These are phyloP conservation scores for Chrysochloris asiatica DNA, from an alignment of 2,113 vertebrate species.

Conservation along the genomic window DNA sequence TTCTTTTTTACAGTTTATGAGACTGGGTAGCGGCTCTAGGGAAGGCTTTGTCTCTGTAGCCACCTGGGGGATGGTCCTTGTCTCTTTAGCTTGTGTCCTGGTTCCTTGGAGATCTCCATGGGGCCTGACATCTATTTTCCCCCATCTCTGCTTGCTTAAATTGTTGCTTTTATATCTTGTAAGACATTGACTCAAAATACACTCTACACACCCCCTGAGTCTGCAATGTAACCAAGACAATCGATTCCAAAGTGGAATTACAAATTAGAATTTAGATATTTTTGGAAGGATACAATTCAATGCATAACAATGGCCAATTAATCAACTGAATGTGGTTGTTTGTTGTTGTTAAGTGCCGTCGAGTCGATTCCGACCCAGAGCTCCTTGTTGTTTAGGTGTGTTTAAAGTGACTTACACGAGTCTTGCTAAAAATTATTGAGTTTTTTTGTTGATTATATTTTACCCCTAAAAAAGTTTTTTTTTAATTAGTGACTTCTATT, in stretches of 20 bases:
- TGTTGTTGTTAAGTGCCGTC: too few relatives aligned
- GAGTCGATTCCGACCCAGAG: too few relatives aligned
- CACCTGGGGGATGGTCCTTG: background rate
- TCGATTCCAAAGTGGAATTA: too few relatives aligned
- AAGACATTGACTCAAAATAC: background rate
- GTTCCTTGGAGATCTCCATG: too few relatives aligned
- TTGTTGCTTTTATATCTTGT: background rate
- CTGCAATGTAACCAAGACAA: background rate
- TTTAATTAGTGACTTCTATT: too few relatives aligned
- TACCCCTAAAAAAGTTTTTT: too few relatives aligned
- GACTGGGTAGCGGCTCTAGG: background rate
- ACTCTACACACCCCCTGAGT: background rate
- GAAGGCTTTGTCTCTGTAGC: background rate
- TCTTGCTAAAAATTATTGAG: background rate
- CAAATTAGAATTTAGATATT: background rate
- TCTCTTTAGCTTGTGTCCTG: background rate
- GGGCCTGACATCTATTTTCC: too few relatives aligned
- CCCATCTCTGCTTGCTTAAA: too few relatives aligned
- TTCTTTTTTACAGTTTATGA: background rate
- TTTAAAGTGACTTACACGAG: background rate
- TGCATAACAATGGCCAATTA: too few relatives aligned
- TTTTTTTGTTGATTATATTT: background rate
- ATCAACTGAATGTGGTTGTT: background rate
- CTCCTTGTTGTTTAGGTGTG: too few relatives aligned
- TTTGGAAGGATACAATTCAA: background rate